Evolutionary conservation across 1,140 invertebrate species (phyloP), one percentile per base, ranked within the genome.

Genomic region (Goniozus legneri): DNA sequence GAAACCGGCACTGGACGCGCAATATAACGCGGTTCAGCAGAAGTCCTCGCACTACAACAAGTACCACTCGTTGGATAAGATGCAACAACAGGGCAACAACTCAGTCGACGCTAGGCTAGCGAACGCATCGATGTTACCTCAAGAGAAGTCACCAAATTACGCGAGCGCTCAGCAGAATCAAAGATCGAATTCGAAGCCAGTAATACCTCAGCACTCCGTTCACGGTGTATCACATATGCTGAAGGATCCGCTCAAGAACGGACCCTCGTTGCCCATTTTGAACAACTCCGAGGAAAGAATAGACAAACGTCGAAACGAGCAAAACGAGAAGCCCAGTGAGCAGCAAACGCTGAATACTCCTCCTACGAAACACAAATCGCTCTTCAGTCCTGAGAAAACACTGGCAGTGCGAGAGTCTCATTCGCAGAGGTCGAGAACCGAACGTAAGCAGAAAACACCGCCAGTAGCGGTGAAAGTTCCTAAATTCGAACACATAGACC

Each of bases 301-400:
- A 10, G 60, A 71, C 4, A 65, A 64, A 13, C 63, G 65, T 22
- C 50, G 54, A 2, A 58, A 57, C 3, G 48, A 56, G 0, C 56
- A 58, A 2, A 8, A 32, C 6, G 50, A 56, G 2, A 67, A 38
- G 2, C 38, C 30, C 24, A 19, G 36, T 15, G 14, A 56, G 19
- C 16, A 54, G 24, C 49, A 53, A 10, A 21, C 44, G 2, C 18
- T 62, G 4, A 64, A 65, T 21, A 47, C 56, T 3, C 50, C 55
- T 6, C 52, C 54, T 8, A 34, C 35, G 0, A 65, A 65, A 39
- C 62, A 69, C 2, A 73, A 64, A 34, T 77, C 75, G 1, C 43
- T 78, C 0, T 82, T 82, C 50, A 80, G 79, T 36, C 80, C 80
- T 0, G 78, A 80, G 43, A 77, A 78, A 56, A 58, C 67, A 8